Percentiles rank a stretch among this genome's conserved stretches.
phyloP scores from a whole-genome alignment of 2,888 invertebrate genomes.

The Ochlodes sylvanus region DNA sequence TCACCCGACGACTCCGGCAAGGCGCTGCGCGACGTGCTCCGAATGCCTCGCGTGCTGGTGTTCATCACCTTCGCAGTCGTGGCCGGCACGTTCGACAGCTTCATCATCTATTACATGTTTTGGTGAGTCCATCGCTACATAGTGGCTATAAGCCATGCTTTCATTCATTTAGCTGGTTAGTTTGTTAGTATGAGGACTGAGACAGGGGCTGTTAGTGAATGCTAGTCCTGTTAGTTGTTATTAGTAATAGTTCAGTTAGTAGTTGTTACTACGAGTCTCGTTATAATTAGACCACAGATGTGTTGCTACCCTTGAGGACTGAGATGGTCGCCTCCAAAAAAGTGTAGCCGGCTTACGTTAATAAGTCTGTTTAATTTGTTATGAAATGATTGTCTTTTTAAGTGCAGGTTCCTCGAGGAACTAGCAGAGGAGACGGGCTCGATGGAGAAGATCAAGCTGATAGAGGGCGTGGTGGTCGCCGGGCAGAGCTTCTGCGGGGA shows the following conservation, averaged over 20 bases:
- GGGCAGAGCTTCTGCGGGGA: slow-evolving; percentile 92
- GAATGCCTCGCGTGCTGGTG: slow-evolving; percentile 86
- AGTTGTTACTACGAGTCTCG: too few species aligned
- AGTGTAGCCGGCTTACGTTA: too few species aligned
- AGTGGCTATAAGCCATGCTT: too few species aligned
- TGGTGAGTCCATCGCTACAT: slow-evolving; percentile 81
- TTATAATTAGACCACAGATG: too few species aligned
- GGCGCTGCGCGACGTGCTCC: slow-evolving; percentile 87
- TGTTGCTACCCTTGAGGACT: too few species aligned
- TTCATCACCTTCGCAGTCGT: slow-evolving; percentile 90
- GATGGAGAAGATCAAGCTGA: slow-evolving; percentile 88
- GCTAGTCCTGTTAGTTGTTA: too few species aligned
- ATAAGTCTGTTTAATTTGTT: too few species aligned
- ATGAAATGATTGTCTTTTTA: neutral
- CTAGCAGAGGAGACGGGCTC: slow-evolving; percentile 87
- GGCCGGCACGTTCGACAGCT: slow-evolving; percentile 91
- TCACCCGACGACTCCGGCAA: slow-evolving; percentile 88
- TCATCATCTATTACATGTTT: slow-evolving; percentile 92
- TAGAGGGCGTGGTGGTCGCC: slow-evolving; percentile 92
- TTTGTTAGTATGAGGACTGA: too few species aligned
- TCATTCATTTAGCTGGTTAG: too few species aligned
- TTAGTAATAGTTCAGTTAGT: too few species aligned
- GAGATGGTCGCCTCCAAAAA: too few species aligned
- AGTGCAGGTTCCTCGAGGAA: slow-evolving; percentile 90
- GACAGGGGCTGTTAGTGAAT: too few species aligned